These are phyloP conservation scores for Caerostris darwini DNA, from an alignment of 1,140 invertebrate genomes.

Conservation along the genomic window DNA sequence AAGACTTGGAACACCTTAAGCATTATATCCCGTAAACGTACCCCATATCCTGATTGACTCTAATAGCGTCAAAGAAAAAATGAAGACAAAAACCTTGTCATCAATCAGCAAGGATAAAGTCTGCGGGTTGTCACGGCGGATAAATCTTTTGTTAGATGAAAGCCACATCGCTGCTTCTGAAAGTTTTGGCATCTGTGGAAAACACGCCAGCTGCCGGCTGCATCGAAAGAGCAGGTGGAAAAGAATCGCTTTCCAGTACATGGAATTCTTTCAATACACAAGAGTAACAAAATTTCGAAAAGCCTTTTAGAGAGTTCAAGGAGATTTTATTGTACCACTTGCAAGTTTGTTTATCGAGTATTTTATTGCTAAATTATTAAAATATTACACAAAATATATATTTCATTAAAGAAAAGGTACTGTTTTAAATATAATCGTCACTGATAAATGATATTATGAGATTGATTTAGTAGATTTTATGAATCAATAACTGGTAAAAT, in stretches of 20 bases:
- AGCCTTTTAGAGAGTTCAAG: too few species aligned
- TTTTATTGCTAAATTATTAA: too few species aligned
- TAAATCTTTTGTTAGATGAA: constrained; percentile 27
- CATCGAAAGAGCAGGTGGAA: background rate
- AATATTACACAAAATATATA: too few species aligned
- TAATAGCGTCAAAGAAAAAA: constrained; percentile 28
- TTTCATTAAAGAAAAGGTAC: too few species aligned
- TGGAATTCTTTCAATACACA: background rate
- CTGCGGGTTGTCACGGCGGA: background rate
- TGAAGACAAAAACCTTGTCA: background rate
- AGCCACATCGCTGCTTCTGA: background rate
- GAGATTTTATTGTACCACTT: too few species aligned
- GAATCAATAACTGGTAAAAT: too few species aligned
- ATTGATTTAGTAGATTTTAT: too few species aligned
- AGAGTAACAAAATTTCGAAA: too few species aligned
- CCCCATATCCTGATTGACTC: constrained; percentile 19
- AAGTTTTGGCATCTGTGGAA: background rate
- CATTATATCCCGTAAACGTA: background rate
- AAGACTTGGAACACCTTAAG: background rate
- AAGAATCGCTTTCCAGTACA: background rate
- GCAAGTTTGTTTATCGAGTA: too few species aligned
- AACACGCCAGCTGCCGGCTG: background rate
- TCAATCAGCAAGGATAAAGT: background rate
- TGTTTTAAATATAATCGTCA: too few species aligned
- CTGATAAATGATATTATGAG: too few species aligned